A percentile compares a stretch with the other conserved stretches of the same genome.
phyloP scores from a whole-genome alignment of 92 coral and sea anemone genomes.

The Porites evermanni region DNA sequence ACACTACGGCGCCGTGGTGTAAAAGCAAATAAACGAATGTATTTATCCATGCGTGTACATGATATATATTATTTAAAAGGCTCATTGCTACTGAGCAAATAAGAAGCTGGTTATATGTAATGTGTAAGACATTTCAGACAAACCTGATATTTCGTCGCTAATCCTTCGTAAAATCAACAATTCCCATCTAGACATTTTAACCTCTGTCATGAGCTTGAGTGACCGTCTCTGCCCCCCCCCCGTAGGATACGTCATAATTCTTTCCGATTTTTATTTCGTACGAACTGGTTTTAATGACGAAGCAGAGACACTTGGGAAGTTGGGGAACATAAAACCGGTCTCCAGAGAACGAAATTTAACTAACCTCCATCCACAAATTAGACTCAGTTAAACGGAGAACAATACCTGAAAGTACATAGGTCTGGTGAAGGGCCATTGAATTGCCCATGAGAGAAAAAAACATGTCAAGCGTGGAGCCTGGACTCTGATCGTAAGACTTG shows the following conservation, averaged over 20 bases:
- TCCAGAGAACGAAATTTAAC: neutral
- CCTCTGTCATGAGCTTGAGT: neutral
- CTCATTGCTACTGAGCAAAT: neutral
- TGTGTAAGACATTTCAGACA: neutral
- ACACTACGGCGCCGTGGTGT: neutral
- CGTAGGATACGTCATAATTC: slow-evolving; percentile 9
- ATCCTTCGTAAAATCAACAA: neutral
- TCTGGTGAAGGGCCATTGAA: neutral
- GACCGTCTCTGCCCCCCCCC: slow-evolving; percentile 14
- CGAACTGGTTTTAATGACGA: neutral
- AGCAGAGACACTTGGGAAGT: neutral
- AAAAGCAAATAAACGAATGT: neutral
- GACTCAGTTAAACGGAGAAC: neutral
- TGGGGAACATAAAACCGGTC: neutral
- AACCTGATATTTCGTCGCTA: neutral
- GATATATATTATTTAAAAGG: neutral
- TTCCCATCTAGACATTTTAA: neutral
- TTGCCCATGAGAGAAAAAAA: neutral
- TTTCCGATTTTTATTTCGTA: neutral
- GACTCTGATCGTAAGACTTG: no score
- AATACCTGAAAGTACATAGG: neutral
- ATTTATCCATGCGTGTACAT: slow-evolving; percentile 10
- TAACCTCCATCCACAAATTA: neutral
- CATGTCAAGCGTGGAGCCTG: neutral
- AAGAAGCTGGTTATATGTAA: neutral